Base-by-base conservation (phyloP, 2,797 vertebrate genomes). In the Rhinophrynus dorsalis region DNA sequence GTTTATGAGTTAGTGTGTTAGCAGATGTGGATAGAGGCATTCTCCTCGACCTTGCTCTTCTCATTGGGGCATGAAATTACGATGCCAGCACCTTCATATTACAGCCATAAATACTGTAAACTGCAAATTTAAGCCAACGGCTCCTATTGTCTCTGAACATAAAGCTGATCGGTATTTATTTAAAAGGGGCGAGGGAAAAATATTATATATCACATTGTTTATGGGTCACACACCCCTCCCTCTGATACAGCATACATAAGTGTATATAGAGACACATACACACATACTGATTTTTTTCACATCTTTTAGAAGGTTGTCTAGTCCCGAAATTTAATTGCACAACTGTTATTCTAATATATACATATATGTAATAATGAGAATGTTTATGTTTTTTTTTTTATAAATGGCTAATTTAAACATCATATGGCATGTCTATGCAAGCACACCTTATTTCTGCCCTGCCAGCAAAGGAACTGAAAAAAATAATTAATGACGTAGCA, bases 51-150 rank as follows among this genome's bases (percentile, higher is more conserved):
- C 97, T 99, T 99, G 97, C 95, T 95, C 94, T 98, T 98, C 96
- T 98, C 96, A 99, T 98, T 96, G 96, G 97, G 97, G 96, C 97
- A 99, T 99, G 97, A 99, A 99, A 99, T 99, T 99, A 99, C 96
- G 94, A 94, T 96, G 94, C 94, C 96, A 96, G 96, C 97, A 98
- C 96, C 94, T 96, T 93, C 94, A 98, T 99, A 99, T 99, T 99
- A 98, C 96, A 95, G 96, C 96, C 95, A 99, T 99, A 99, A 99
- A 99, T 99, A 99, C 97, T 98, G 96, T 98, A 98, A 98, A 99
- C 97, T 98, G 97, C 97, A 98, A 98, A 98, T 98, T 97, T 96
- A 96, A 96, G 95, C 96, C 94, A 91, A 97, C 94, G 94, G 96
- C 97, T 99, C 96, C 97, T 98, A 99, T 99, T 99, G 97, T 99